These are phyloP conservation scores for Sebastes oblongus DNA, from an alignment of 2,797 vertebrate species.

Conservation along the genomic window DNA sequence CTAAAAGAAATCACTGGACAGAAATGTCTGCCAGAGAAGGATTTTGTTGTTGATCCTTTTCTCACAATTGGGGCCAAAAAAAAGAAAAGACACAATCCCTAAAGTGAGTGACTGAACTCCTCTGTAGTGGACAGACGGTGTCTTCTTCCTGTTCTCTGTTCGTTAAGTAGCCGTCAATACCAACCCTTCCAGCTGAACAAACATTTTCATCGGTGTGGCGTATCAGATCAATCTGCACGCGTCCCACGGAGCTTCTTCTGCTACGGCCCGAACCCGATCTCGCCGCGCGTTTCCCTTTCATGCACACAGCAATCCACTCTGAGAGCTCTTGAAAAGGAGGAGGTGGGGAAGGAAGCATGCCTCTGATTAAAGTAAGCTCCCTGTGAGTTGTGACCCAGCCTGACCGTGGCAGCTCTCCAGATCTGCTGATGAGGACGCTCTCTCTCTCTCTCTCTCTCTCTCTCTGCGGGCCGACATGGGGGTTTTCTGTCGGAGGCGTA, in stretches of 20 bases:
- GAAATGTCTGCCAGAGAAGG: neutral
- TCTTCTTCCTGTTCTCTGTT: neutral
- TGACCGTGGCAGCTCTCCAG: conserved; percentile 62
- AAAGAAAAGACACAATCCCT: neutral
- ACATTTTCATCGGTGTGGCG: neutral
- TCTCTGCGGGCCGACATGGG: conserved; percentile 21
- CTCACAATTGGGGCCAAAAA: neutral
- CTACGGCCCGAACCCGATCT: neutral
- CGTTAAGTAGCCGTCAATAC: conserved; percentile 20
- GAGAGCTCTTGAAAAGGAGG: neutral
- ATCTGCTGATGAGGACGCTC: conserved; percentile 65
- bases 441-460: neutral
- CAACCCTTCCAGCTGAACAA: conserved; percentile 36
- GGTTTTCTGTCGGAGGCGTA: conserved; percentile 47
- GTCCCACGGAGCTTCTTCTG: neutral
- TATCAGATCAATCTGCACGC: conserved; percentile 39
- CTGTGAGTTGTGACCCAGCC: conserved; percentile 52
- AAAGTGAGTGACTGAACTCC: neutral
- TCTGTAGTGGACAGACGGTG: neutral
- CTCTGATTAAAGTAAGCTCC: conserved; percentile 57
- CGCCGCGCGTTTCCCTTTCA: neutral
- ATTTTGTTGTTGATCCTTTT: neutral
- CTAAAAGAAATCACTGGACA: neutral
- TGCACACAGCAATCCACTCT: conserved; percentile 10
- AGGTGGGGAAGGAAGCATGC: conserved; percentile 30